Evolutionary conservation across 2,797 vertebrate species (phyloP).

Genomic region (Acipenser oxyrinchus): DNA sequence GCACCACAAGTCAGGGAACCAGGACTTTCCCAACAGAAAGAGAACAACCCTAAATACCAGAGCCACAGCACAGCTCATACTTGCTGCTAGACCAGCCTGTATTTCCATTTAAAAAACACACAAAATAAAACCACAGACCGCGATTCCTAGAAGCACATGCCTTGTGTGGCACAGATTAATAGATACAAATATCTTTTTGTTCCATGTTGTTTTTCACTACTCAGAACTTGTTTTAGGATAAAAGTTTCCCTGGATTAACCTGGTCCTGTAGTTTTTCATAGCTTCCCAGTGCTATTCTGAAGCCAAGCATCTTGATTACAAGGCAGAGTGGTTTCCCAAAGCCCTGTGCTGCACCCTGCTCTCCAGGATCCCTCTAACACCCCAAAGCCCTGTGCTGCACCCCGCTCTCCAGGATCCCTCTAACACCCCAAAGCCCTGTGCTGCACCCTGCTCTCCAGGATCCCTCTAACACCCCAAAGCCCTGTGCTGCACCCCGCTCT

Average conservation of each 20-base stretch:
- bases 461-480: conserved; percentile 28
- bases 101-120: neutral
- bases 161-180: too few relatives aligned
- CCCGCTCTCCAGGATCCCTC: conserved; percentile 22
- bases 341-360: conserved; percentile 51
- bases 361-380: conserved; percentile 31
- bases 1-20: too few relatives aligned
- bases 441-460: conserved; percentile 45
- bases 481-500: conserved; percentile 30
- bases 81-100: conserved; percentile 4
- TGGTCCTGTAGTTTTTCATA: conserved; percentile 66
- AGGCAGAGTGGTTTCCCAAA: conserved; percentile 56
- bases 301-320: conserved; percentile 69
- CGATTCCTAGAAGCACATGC: too few relatives aligned
- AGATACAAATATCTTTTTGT: too few relatives aligned
- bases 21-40: conserved; percentile 26
- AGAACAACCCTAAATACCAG: conserved; percentile 25
- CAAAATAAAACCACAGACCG: neutral
- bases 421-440: conserved; percentile 26
- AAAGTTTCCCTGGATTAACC: conserved; percentile 56
- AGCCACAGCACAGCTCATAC: conserved; percentile 12
- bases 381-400: conserved; percentile 26
- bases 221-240: conserved; percentile 55
- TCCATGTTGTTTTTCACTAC: neutral
- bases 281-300: conserved; percentile 58